Evolutionary conservation across 2,113 vertebrate genomes (phyloP), one percentile per base, ranked within the genome.

Genomic region (Misgurnus mizolepis): DNA sequence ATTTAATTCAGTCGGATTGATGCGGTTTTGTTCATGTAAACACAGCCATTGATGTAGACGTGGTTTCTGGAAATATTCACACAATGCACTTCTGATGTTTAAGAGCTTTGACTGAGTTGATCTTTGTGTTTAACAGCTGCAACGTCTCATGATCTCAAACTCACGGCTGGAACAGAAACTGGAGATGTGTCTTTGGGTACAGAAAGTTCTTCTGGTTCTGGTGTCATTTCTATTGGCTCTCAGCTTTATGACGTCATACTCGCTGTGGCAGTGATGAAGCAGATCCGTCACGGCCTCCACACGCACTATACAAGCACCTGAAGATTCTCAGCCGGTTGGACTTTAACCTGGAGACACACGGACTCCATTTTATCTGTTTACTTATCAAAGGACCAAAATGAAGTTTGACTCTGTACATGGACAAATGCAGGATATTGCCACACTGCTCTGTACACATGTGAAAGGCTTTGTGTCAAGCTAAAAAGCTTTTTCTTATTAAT

Each of bases 141-240:
- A 89, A 88, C 94, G 81, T 74, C 80, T 98, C 84, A 87, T 94
- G 88, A 89, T 92, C 83, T 91, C 89, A 87, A 96, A 91, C 88
- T 93, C 82, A 15, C 92, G 94, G 79, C 88, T 98, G 89, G 96
- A 98, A 86, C 95, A 95, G 86, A 95, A 95, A 89, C 88, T 99
- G 87, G 92, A 95, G 53, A 83, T 39, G 27, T 96, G 95, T 88
- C 78, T 98, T 85, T 97, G 96, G 96, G 88, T 95, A 76, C 97
- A 98, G 87, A 96, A 97, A 88, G 87, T 98, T 71, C 92, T 96
- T 9, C 74, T 92, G 17, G 85, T 88, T 76, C 79, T 98, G 88
- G 91, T 95, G 43, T 77, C 95, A 66, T 45, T 97, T 22, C 93
- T 94, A 17, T 73, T 95, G 89, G 89, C 89, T 83, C 86, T 95